These are phyloP conservation scores for Cottus gobio DNA, from an alignment of 2,113 vertebrate species.

Conservation along the genomic window DNA sequence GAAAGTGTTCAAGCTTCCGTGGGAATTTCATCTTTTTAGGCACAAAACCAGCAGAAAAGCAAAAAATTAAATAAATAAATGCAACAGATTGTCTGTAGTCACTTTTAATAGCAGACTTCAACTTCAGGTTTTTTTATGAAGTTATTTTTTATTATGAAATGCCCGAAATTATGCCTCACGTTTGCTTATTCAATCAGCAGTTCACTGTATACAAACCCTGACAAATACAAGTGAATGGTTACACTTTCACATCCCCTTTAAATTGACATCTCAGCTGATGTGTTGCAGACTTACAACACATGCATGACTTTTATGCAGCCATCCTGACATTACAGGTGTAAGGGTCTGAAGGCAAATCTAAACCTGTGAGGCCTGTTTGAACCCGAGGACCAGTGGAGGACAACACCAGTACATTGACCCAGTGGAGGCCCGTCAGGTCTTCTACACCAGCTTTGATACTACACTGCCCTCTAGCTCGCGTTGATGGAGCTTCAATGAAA, in stretches of 20 bases:
- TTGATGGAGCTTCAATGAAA: background rate
- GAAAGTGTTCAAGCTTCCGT: background rate
- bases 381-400: background rate
- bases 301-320: background rate
- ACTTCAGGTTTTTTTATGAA: background rate
- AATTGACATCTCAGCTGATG: background rate
- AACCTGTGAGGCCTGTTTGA: constrained; percentile 7
- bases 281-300: background rate
- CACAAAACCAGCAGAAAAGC: background rate
- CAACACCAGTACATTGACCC: background rate
- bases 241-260: background rate
- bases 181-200: background rate
- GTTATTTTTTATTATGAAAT: too few relatives aligned
- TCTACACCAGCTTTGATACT: constrained; percentile 34
- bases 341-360: background rate
- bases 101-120: background rate
- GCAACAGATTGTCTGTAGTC: background rate
- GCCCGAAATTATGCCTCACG: too few relatives aligned
- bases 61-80: background rate
- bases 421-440: background rate
- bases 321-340: background rate
- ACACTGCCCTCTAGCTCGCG: constrained; percentile 59
- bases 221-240: background rate
- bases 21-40: background rate
- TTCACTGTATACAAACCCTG: background rate